phyloP scores from a whole-genome alignment of 2,797 vertebrate genomes.

The Leptodactylus fallax region DNA sequence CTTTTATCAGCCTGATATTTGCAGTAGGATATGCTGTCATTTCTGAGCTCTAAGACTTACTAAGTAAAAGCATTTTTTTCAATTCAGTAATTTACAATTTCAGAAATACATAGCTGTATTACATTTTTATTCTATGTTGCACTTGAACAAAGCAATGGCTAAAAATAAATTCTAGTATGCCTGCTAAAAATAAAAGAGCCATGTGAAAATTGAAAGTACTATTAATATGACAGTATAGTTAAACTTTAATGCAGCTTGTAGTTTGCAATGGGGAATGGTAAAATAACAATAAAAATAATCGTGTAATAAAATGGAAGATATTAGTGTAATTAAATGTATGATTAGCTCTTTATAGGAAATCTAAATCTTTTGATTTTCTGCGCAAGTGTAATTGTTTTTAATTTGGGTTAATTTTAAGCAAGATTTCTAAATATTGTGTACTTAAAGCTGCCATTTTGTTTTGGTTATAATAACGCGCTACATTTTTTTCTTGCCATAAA shows the following conservation, averaged over 20 bases:
- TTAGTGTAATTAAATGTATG: conserved; percentile 46
- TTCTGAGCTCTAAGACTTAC: background rate
- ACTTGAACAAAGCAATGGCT: conserved; percentile 56
- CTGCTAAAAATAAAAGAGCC: background rate
- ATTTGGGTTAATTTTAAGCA: conserved; percentile 10
- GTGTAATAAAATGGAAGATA: conserved; percentile 20
- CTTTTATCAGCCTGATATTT: conserved; percentile 3
- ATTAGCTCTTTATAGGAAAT: conserved; percentile 40
- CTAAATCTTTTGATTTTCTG: conserved; percentile 39
- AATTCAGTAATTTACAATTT: background rate
- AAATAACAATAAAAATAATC: conserved; percentile 64
- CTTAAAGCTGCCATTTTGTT: conserved; percentile 33
- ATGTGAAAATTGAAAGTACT: conserved; percentile 11
- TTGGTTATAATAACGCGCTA: background rate
- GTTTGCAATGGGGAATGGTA: conserved; percentile 23
- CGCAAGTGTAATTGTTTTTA: conserved; percentile 30
- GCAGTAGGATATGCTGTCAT: background rate
- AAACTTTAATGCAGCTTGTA: conserved; percentile 23
- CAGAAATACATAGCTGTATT: background rate
- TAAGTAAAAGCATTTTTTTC: background rate
- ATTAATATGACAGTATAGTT: conserved; percentile 25
- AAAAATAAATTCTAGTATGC: conserved; percentile 31
- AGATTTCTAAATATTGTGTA: background rate
- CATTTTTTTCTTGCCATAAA: conserved; percentile 19
- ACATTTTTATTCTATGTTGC: background rate